Percentiles rank a stretch among this genome's conserved stretches.
Evolutionary conservation across 1,140 invertebrate species (phyloP).

Genomic region (honey bee (Apis mellifera)): DNA sequence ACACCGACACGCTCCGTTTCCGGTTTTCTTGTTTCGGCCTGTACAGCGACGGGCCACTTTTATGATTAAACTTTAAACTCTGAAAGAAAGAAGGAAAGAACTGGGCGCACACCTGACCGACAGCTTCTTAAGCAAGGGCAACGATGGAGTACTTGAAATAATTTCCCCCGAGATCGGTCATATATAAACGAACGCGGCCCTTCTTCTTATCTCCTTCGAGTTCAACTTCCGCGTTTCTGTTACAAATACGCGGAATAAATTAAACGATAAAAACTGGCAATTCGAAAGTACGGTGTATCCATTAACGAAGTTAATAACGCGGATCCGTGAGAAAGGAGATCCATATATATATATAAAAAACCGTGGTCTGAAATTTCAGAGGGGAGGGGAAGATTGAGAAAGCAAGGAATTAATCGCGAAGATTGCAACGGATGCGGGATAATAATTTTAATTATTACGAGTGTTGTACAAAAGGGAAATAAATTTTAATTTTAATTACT

Average conservation of each 20-base stretch:
- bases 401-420: too few species aligned
- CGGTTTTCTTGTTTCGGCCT: constrained; percentile 17
- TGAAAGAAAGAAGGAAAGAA: constrained; percentile 20
- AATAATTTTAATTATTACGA: too few species aligned
- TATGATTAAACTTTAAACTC: constrained; percentile 57
- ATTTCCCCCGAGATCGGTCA: constrained; percentile 47
- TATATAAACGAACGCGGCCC: constrained; percentile 39
- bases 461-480: too few species aligned
- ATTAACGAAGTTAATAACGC: constrained; percentile 10
- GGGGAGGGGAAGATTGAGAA: too few species aligned
- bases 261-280: neutral
- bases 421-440: too few species aligned
- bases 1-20: neutral
- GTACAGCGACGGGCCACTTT: constrained; percentile 50
- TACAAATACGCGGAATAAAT: constrained; percentile 38
- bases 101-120: constrained; percentile 32
- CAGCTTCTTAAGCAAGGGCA: constrained; percentile 46
- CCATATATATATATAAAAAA: too few species aligned
- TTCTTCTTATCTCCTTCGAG: constrained; percentile 25
- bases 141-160: constrained; percentile 51
- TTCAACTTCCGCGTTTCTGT: neutral
- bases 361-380: too few species aligned
- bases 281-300: neutral
- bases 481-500: too few species aligned
- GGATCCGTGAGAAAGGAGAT: neutral